Conservation (phyloP, 2,888 invertebrate species). For the Acrobasis repandana region DNA sequence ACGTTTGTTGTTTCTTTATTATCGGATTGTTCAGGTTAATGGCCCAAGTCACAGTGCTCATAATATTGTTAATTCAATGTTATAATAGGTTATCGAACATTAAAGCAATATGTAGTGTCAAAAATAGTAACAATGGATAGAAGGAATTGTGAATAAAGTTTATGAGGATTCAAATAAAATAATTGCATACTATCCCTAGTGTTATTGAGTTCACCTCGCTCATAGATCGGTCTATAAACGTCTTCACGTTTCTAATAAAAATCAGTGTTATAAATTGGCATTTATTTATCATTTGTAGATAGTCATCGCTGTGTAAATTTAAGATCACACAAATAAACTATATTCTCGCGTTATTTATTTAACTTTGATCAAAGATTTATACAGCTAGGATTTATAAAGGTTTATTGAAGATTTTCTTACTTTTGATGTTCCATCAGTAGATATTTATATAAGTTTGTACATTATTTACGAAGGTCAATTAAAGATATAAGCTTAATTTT, state of each 20-base stretch:
- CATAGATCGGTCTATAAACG: slow-evolving; percentile 3
- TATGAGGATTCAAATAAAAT: neutral
- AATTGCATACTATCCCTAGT: neutral
- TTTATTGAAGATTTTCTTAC: too few relatives aligned
- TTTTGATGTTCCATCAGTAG: neutral
- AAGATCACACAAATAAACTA: slow-evolving; percentile 1
- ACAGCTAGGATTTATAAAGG: neutral
- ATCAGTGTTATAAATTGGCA: neutral
- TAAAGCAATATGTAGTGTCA: neutral
- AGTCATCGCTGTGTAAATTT: neutral
- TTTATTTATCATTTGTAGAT: slow-evolving; percentile 7
- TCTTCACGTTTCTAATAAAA: neutral
- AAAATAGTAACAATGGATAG: neutral
- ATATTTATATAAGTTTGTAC: neutral
- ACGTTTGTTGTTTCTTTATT: neutral
- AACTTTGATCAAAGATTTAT: neutral
- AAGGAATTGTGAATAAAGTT: neutral
- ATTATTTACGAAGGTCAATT: too few relatives aligned
- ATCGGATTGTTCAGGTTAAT: neutral
- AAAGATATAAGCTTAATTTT: neutral
- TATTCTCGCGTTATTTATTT: neutral
- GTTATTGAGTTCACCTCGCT: slow-evolving; percentile 1
- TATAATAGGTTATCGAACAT: slow-evolving; percentile 7
- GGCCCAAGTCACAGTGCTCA: neutral
- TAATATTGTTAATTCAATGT: neutral